Percentiles rank a stretch among this genome's conserved stretches.
Conservation (phyloP, 2,113 vertebrate genomes). For the Rhabdornis inornatus region DNA sequence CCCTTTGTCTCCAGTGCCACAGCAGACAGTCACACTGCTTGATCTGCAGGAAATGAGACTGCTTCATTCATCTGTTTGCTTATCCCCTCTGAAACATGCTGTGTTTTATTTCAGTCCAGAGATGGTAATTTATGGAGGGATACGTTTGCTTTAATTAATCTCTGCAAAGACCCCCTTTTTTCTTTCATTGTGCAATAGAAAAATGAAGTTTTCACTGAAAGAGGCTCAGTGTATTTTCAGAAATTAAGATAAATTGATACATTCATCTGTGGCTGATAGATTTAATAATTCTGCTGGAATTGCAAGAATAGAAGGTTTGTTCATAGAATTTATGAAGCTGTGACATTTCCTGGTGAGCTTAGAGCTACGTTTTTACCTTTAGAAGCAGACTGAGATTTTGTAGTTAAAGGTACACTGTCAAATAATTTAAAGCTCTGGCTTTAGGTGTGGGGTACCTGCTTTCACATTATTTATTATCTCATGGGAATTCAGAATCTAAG, state of each 20-base stretch:
- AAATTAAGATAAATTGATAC: slow-evolving; percentile 74
- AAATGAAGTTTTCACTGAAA: slow-evolving; percentile 59
- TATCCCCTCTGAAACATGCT: background rate
- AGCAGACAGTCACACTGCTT: background rate
- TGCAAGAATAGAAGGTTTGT: slow-evolving; percentile 60
- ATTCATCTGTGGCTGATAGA: slow-evolving; percentile 58
- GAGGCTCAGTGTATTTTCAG: slow-evolving; percentile 58
- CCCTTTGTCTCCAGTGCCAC: background rate
- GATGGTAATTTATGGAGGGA: slow-evolving; percentile 33
- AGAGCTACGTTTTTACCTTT: slow-evolving; percentile 2
- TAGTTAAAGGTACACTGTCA: background rate
- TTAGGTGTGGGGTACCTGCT: background rate
- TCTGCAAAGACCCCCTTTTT: slow-evolving; percentile 36
- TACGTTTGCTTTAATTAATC: slow-evolving; percentile 63
- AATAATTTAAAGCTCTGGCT: slow-evolving; percentile 16
- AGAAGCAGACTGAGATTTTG: slow-evolving; percentile 15
- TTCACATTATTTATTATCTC: slow-evolving; percentile 10
- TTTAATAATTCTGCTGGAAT: slow-evolving; percentile 64
- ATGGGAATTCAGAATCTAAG: background rate
- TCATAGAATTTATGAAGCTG: slow-evolving; percentile 39
- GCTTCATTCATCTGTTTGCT: slow-evolving; percentile 38
- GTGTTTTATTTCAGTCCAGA: slow-evolving; percentile 48
- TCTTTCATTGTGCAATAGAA: slow-evolving; percentile 45
- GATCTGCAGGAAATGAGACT: slow-evolving; percentile 7
- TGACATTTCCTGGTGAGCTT: slow-evolving; percentile 31